A percentile compares a stretch with the other conserved stretches of the same genome.
Evolutionary conservation across 2,888 invertebrate species (phyloP).

Genomic region (Thumatha senex): DNA sequence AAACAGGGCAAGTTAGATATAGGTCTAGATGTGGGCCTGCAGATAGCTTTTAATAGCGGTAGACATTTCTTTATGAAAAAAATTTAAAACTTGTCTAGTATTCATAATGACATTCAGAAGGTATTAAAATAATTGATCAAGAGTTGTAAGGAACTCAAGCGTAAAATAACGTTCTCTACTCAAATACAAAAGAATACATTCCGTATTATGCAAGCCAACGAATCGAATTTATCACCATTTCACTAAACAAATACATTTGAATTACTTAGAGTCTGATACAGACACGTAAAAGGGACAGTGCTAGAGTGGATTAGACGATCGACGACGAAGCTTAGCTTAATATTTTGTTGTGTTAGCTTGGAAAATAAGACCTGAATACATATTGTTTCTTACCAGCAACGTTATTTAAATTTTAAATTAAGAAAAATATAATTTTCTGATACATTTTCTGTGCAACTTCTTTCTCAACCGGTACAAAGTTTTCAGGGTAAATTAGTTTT

Average conservation of each 20-base stretch:
- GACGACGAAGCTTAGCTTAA: constrained; percentile 14
- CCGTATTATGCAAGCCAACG: neutral
- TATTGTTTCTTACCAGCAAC: neutral
- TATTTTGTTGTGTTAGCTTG: constrained; percentile 12
- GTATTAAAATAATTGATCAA: no score
- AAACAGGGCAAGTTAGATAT: neutral
- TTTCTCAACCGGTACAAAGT: neutral
- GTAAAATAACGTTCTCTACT: no score
- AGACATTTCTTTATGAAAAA: no score
- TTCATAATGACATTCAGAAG: no score
- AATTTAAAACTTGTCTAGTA: no score
- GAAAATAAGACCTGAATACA: constrained; percentile 16
- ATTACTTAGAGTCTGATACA: constrained; percentile 25
- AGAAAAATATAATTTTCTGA: neutral
- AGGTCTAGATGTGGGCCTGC: neutral
- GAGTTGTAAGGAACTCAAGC: no score
- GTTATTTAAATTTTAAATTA: no score
- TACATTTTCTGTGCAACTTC: neutral
- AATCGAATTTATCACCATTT: constrained; percentile 17
- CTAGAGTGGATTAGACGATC: constrained; percentile 37
- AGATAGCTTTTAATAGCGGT: neutral
- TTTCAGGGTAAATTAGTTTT: no score
- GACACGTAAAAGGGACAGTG: constrained; percentile 21
- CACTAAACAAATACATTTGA: constrained; percentile 30
- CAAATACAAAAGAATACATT: neutral